Conservation (phyloP, 2,888 invertebrate species). For the Teinopalpus imperialis region DNA sequence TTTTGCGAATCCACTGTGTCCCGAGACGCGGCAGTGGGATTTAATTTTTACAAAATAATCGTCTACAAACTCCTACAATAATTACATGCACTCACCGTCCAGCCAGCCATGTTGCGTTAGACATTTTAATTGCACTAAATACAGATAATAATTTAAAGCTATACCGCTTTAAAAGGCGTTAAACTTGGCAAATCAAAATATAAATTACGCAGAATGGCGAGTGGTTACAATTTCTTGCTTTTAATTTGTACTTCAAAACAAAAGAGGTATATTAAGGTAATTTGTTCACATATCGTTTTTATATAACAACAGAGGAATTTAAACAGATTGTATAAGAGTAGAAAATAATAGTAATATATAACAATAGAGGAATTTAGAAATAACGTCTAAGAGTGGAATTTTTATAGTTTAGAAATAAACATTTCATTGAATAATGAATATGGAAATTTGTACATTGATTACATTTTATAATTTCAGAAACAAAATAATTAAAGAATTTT, state of each 20-base stretch:
- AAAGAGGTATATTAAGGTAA: slow-evolving; percentile 29
- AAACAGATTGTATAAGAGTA: no score
- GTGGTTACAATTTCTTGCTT: slow-evolving; percentile 27
- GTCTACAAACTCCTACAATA: slow-evolving; percentile 67
- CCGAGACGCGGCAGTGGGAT: slow-evolving; percentile 75
- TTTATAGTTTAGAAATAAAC: no score
- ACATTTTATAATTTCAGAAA: not conserved
- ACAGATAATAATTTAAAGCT: slow-evolving; percentile 49
- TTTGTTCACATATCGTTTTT: slow-evolving; percentile 6
- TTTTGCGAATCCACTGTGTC: slow-evolving; percentile 80
- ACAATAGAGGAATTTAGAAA: no score
- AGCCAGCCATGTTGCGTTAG: slow-evolving; percentile 57
- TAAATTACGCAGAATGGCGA: slow-evolving; percentile 16
- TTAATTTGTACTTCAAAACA: slow-evolving; percentile 33
- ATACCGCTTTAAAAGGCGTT: slow-evolving; percentile 23
- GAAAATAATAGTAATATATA: no score
- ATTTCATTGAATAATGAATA: not conserved
- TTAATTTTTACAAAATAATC: slow-evolving; percentile 67
- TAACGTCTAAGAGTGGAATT: no score
- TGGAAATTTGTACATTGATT: slow-evolving; percentile 2
- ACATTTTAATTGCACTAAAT: slow-evolving; percentile 67
- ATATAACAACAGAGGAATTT: no score
- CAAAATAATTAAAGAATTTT: no score
- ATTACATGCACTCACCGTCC: slow-evolving; percentile 62
- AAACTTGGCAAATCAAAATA: slow-evolving; percentile 14